A percentile compares a stretch with the other conserved stretches of the same genome.
phyloP scores from a whole-genome alignment of 2,888 invertebrate genomes.

The Troides aeacus region DNA sequence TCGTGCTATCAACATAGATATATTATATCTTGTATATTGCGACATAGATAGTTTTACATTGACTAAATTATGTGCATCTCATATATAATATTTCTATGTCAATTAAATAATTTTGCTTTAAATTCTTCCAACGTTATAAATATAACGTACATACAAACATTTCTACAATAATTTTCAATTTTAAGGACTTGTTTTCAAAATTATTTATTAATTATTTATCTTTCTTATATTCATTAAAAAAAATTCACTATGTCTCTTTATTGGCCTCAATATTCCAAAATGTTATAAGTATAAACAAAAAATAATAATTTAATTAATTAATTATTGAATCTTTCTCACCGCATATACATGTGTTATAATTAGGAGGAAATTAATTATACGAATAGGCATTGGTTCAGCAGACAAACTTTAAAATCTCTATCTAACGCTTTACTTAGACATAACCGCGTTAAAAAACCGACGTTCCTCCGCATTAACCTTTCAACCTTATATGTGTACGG shows the following conservation, averaged over 20 bases:
- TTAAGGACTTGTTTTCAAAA: no score
- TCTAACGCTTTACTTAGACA: background rate
- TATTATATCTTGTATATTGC: slow-evolving; percentile 3
- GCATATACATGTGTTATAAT: background rate
- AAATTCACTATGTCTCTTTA: no score
- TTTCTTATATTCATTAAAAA: no score
- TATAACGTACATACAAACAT: no score
- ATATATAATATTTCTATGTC: slow-evolving; percentile 22
- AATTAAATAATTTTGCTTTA: slow-evolving; percentile 4
- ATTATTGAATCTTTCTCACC: background rate
- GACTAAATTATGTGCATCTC: background rate
- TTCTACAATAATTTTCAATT: no score
- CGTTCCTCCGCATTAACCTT: slow-evolving; percentile 9
- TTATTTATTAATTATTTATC: no score
- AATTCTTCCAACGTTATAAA: no score
- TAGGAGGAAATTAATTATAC: background rate
- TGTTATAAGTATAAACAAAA: no score
- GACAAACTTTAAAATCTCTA: background rate
- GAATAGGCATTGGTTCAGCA: background rate
- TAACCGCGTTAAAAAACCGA: slow-evolving; percentile 3
- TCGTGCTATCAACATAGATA: slow-evolving; percentile 23
- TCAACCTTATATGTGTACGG: slow-evolving; percentile 15
- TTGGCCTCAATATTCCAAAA: no score
- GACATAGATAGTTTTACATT: background rate
- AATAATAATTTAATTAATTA: no score